Evolutionary conservation across 2,888 invertebrate species (phyloP).

Genomic region (Saturnia japonica): DNA sequence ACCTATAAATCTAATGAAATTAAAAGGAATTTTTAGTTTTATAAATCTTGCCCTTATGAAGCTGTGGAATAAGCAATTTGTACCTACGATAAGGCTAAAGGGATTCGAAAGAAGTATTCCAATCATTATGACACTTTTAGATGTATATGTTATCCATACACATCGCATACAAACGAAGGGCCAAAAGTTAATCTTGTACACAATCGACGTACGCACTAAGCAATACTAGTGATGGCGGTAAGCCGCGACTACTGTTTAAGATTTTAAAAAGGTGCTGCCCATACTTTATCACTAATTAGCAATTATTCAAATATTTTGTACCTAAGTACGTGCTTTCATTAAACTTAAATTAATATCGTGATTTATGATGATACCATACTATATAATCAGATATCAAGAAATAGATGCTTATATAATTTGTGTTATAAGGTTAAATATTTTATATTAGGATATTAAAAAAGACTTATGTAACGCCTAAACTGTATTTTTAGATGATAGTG

Average conservation of each 20-base stretch:
- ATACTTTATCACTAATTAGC: too few species aligned
- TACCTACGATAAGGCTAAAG: not conserved
- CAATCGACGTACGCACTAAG: not conserved
- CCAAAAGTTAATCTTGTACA: slow-evolving; percentile 1
- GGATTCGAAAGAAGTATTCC: not conserved
- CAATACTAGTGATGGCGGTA: not conserved
- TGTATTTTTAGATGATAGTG: too few species aligned
- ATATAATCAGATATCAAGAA: too few species aligned
- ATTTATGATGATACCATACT: too few species aligned
- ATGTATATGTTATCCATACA: slow-evolving; percentile 3
- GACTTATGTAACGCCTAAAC: too few species aligned
- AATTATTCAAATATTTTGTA: too few species aligned
- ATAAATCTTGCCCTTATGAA: not conserved
- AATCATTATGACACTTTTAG: slow-evolving; percentile 7
- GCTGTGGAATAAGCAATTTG: not conserved
- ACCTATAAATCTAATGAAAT: not conserved
- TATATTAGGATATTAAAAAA: too few species aligned
- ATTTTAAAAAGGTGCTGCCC: not conserved
- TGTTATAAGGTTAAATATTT: too few species aligned
- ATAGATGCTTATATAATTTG: too few species aligned
- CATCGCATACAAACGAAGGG: slow-evolving; percentile 11
- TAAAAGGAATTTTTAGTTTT: not conserved
- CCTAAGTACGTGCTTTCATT: too few species aligned
- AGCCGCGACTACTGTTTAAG: not conserved
- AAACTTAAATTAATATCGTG: too few species aligned